Percentiles rank a stretch among this genome's conserved stretches.
Evolutionary conservation across 2,113 vertebrate species (phyloP).

Genomic region (Siniperca chuatsi): DNA sequence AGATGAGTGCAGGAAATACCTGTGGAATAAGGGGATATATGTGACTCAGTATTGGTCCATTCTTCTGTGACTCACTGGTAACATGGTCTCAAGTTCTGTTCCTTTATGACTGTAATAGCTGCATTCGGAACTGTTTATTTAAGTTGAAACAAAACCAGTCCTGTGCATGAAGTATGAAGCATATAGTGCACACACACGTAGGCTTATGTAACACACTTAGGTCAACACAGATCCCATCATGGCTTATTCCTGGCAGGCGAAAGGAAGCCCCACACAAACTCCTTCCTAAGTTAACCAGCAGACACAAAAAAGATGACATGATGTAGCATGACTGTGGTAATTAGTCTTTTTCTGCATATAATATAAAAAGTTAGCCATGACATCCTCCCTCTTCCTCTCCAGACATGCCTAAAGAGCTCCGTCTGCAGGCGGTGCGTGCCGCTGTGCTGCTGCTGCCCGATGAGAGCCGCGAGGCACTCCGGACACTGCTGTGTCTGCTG

Average conservation of each 20-base stretch:
- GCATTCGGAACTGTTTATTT: conserved; percentile 26
- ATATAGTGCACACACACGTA: conserved; percentile 14
- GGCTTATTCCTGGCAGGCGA: conserved; percentile 19
- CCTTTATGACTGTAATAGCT: background rate
- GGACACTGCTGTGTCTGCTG: conserved; percentile 93
- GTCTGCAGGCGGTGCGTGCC: conserved; percentile 91
- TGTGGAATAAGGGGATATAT: conserved; percentile 46
- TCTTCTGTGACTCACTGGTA: background rate
- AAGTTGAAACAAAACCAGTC: conserved; percentile 21
- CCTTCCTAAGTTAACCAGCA: conserved; percentile 10
- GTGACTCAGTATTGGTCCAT: background rate
- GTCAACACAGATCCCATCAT: conserved; percentile 12
- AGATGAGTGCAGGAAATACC: conserved; percentile 66
- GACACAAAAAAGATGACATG: conserved; percentile 18
- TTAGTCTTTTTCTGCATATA: background rate
- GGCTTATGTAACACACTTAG: conserved; percentile 60
- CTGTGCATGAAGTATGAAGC: conserved; percentile 16
- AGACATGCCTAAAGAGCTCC: conserved; percentile 96
- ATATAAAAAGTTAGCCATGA: background rate
- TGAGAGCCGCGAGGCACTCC: conserved; percentile 92
- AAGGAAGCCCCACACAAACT: conserved; percentile 8
- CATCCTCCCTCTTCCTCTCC: conserved; percentile 24
- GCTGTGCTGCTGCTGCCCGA: conserved; percentile 94
- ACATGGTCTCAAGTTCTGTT: conserved; percentile 4
- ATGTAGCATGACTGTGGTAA: conserved; percentile 17